A percentile compares a stretch with the other conserved stretches of the same genome.
These are phyloP conservation scores for Podarcis cretensis DNA, from an alignment of 2,113 vertebrate genomes.

Conservation along the genomic window DNA sequence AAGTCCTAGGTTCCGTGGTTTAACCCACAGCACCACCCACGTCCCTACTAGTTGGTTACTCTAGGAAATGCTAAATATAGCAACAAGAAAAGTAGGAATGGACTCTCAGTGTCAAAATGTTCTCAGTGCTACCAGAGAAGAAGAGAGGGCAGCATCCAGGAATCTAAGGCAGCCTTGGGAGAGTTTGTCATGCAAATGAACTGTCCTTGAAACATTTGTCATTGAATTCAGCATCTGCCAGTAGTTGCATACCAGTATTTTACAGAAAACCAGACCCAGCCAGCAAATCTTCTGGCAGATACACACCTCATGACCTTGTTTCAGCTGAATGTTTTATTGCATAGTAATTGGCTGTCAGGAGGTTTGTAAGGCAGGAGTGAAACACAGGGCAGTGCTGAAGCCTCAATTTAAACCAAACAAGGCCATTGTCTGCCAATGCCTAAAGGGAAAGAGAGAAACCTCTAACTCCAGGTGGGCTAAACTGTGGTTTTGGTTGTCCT, in stretches of 20 bases:
- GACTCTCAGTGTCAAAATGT: not conserved
- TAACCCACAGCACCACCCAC: no score
- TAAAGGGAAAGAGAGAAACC: not conserved
- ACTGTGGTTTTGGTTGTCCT: no score
- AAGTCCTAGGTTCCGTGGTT: no score
- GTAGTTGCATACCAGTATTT: constrained; percentile 1
- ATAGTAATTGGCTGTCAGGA: not conserved
- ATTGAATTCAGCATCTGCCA: not conserved
- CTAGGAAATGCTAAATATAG: not conserved
- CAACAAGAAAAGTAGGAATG: not conserved
- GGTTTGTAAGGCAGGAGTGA: not conserved
- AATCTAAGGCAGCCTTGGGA: not conserved
- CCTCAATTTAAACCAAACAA: no score
- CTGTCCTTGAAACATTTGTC: not conserved
- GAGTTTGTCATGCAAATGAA: not conserved
- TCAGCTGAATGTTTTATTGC: constrained; percentile 32
- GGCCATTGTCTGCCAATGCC: not conserved
- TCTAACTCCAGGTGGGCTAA: not conserved
- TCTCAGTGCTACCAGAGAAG: not conserved
- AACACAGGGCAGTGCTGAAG: not conserved
- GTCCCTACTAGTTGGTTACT: no score
- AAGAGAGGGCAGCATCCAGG: not conserved
- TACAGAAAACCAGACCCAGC: not conserved
- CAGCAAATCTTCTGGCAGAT: not conserved
- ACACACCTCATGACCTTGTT: not conserved